Evolutionary conservation across 2,797 vertebrate species (phyloP).

Genomic region (Argyrosomus regius): DNA sequence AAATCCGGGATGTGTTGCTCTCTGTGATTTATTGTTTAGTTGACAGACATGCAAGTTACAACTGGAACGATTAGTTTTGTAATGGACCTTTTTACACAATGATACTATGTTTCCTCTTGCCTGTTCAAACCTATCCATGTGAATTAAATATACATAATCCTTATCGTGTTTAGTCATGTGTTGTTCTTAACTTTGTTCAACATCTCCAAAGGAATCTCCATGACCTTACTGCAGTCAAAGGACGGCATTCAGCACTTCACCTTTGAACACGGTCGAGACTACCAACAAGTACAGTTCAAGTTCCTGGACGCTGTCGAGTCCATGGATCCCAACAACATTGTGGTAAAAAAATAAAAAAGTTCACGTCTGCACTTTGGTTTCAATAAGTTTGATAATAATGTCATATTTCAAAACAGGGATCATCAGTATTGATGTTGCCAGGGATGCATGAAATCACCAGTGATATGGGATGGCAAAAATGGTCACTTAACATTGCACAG

Average conservation of each 20-base stretch:
- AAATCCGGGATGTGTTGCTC: too few relatives aligned
- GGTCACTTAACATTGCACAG: neutral
- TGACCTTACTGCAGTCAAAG: conserved; percentile 91
- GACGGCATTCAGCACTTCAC: conserved; percentile 91
- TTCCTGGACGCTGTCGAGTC: conserved; percentile 96
- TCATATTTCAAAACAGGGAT: neutral
- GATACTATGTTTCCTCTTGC: too few relatives aligned
- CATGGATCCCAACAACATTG: conserved; percentile 98
- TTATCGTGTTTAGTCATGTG: neutral
- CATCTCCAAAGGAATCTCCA: conserved; percentile 88
- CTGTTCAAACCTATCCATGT: neutral
- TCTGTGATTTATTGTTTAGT: too few relatives aligned
- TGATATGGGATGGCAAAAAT: neutral
- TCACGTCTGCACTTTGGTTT: neutral
- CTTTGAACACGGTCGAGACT: conserved; percentile 95
- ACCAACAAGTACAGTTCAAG: conserved; percentile 97
- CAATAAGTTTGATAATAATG: neutral
- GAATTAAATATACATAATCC: too few relatives aligned
- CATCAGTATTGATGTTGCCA: neutral
- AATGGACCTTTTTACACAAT: neutral
- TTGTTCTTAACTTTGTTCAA: conserved; percentile 1
- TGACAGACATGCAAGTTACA: neutral
- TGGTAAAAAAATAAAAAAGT: conserved; percentile 83
- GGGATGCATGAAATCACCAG: neutral
- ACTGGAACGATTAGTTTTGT: neutral